Evolutionary conservation across 2,797 vertebrate species (phyloP).

Genomic region (Rhinoraja longicauda): DNA sequence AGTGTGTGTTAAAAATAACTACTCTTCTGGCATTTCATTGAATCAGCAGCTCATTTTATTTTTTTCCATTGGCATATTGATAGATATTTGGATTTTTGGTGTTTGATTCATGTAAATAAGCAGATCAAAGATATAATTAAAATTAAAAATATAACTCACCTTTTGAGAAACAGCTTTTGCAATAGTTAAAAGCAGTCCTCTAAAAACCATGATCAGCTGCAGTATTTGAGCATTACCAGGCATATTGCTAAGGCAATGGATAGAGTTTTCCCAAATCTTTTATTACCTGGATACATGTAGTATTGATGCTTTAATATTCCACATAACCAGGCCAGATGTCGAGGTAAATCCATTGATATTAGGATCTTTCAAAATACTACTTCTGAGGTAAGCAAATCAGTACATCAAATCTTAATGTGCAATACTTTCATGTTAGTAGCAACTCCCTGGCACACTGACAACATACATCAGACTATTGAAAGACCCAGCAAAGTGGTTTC

Average conservation of each 20-base stretch:
- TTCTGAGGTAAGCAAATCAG: not conserved
- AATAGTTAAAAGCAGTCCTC: not conserved
- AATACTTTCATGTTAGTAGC: not conserved
- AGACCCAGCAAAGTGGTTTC: not conserved
- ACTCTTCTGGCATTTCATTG: not conserved
- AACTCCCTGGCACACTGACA: too few species aligned
- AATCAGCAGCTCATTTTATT: not conserved
- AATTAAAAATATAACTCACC: too few species aligned
- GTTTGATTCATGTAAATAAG: not conserved
- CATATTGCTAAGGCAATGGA: not conserved
- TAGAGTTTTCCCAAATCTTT: not conserved
- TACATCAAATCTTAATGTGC: not conserved
- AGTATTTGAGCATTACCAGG: not conserved
- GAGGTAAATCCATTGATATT: not conserved
- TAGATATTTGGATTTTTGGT: not conserved
- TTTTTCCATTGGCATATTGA: not conserved
- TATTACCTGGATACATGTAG: not conserved
- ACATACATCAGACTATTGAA: not conserved
- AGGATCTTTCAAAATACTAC: too few species aligned
- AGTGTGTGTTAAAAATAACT: not conserved
- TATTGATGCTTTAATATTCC: not conserved
- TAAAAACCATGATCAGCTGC: not conserved
- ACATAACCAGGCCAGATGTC: too few species aligned
- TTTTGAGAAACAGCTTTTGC: not conserved
- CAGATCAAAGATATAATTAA: not conserved